Base-by-base conservation (phyloP, 2,113 vertebrate species). In the Oreotragus oreotragus region DNA sequence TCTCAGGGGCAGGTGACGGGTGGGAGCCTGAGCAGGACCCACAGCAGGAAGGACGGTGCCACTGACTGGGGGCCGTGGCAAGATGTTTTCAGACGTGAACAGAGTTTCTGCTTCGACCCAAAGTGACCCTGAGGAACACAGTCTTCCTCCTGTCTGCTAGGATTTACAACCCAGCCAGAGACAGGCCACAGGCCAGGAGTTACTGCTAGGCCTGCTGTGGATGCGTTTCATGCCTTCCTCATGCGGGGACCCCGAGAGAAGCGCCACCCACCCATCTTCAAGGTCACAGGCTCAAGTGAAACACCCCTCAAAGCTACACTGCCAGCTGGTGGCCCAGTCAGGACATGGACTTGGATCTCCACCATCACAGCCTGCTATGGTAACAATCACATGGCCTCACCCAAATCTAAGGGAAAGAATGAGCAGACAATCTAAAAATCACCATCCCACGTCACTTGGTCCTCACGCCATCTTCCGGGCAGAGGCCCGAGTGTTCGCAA, bases 371-470 rank as follows among this genome's bases (percentile, higher is more conserved):
- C 23, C 23, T 27, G 53, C 79, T 11, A 8, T 11, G 55, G 43
- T 2, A 14, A 17, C 19, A 85, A 47, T 3, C 0, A 4, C 2
- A 19, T 0, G 1, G 17, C 57, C 17, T 39, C 30, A 7, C 2
- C 11, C 11, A 36, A 62, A 27, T 36, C 33, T 47, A 43, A 45
- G 3, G 45, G 10, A n/a, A 51, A 30, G 15, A 25, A 19, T 27
- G n/a, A 17, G 4, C n/a, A 33, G 30, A 45, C 10, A 64, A n/a
- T 47, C 13, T 4, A 62, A 84, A 62, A 47, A 19, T 10, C 28
- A 23, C 9, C 11, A 5, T 17, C 45, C 27, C 36, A 10, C 0
- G 3, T 1, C 1, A 6, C 15, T 13, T 21, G 45, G 45, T 64
- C 21, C 81, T 43, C 51, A 43, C 0, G 4, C 4, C 1, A 17